phyloP scores from a whole-genome alignment of 2,113 vertebrate genomes.

The Amazona guildingii region DNA sequence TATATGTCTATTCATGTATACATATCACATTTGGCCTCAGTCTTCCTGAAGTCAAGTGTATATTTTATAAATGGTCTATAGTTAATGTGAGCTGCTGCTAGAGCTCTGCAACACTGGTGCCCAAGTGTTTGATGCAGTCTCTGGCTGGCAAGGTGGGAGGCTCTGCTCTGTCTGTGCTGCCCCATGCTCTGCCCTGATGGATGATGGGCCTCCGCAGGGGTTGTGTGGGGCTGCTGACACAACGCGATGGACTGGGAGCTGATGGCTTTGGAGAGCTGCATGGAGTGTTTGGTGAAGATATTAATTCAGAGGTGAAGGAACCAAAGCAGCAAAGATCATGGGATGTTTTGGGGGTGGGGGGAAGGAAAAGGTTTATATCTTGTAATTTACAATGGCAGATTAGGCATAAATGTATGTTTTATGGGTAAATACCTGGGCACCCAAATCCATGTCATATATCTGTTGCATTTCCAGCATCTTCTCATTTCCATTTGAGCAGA shows the following conservation, averaged over 20 bases:
- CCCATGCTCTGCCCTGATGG: not conserved
- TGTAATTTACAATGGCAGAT: not conserved
- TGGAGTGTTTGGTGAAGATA: not conserved
- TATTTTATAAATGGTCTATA: not conserved
- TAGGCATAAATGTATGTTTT: not conserved
- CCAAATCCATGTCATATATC: not conserved
- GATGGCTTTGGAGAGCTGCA: not conserved
- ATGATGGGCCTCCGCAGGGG: fast-evolving
- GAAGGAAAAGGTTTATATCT: not conserved
- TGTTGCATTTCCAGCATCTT: fast-evolving
- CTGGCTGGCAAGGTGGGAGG: not conserved
- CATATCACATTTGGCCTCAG: not conserved
- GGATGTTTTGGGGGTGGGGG: not conserved
- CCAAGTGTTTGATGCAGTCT: not conserved
- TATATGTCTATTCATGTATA: not conserved
- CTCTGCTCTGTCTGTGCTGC: not conserved
- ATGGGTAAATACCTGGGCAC: not conserved
- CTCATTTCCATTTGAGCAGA: not conserved
- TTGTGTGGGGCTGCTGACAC: not conserved
- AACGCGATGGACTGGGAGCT: not conserved
- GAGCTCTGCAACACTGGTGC: fast-evolving
- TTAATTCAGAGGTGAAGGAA: not conserved
- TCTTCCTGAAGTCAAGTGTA: not conserved
- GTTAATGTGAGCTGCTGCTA: not conserved
- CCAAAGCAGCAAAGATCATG: not conserved